Evolutionary conservation across 2,113 vertebrate species (phyloP).

Genomic region (Ochotona curzoniae): DNA sequence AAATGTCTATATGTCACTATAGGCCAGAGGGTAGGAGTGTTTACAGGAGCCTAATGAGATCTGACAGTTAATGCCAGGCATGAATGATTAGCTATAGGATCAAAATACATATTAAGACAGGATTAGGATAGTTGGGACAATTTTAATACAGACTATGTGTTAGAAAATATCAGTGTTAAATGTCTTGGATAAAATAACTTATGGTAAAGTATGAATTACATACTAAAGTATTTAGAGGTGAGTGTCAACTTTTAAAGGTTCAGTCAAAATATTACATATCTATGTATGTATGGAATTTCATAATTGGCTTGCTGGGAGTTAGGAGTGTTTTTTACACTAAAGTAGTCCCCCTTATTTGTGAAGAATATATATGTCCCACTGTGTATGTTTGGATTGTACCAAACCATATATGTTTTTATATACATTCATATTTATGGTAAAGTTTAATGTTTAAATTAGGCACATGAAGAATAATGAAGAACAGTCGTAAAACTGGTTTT

Average conservation of each 20-base stretch:
- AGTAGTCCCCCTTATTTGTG: too few species aligned
- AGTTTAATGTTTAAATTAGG: too few species aligned
- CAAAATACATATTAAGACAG: not conserved
- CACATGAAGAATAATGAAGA: too few species aligned
- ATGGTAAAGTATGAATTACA: not conserved
- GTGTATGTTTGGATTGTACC: too few species aligned
- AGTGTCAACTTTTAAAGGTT: constrained; percentile 27
- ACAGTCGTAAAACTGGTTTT: not conserved
- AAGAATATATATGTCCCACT: too few species aligned
- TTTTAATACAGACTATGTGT: constrained; percentile 15
- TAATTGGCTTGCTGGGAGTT: not conserved
- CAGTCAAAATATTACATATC: not conserved
- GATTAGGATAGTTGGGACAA: not conserved
- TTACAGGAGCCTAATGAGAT: not conserved
- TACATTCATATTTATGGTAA: too few species aligned
- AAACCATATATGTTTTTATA: too few species aligned
- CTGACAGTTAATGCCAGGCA: not conserved
- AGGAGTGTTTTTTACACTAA: not conserved
- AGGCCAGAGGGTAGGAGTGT: not conserved
- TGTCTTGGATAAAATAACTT: not conserved
- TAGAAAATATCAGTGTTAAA: constrained; percentile 24
- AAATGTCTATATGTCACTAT: not conserved
- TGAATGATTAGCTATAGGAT: not conserved
- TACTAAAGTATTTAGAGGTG: not conserved
- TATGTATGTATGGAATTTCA: not conserved